Evolutionary conservation across 2,797 vertebrate genomes (phyloP).

Genomic region (Astyanax mexicanus): DNA sequence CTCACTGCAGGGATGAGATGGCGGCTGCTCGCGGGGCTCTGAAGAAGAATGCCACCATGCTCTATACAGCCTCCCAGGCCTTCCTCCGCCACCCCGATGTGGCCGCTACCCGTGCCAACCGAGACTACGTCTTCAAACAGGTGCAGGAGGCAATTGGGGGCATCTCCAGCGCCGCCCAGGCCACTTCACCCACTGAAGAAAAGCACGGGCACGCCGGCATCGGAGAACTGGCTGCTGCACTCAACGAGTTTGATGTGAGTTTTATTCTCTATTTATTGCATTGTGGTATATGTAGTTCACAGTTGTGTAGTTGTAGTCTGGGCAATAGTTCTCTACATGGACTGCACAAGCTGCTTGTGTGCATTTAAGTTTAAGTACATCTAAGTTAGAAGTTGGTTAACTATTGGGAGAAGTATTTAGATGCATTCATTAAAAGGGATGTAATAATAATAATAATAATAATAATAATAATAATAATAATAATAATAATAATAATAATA

Average conservation of each 20-base stretch:
- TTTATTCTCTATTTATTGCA: too few relatives aligned
- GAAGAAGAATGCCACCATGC: slow-evolving; percentile 98
- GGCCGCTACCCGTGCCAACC: slow-evolving; percentile 94
- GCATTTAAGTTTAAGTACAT: too few relatives aligned
- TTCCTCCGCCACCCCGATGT: slow-evolving; percentile 97
- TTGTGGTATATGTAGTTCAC: too few relatives aligned
- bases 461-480: too few relatives aligned
- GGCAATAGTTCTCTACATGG: too few relatives aligned
- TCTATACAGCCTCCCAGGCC: slow-evolving; percentile 97
- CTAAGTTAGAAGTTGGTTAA: too few relatives aligned
- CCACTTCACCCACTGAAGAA: slow-evolving; percentile 93
- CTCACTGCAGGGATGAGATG: slow-evolving; percentile 98
- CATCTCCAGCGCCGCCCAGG: slow-evolving; percentile 96
- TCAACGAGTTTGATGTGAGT: slow-evolving; percentile 99
- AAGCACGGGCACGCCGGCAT: slow-evolving; percentile 96
- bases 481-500: too few relatives aligned
- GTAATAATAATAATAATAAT: too few relatives aligned
- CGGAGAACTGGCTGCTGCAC: slow-evolving; percentile 93
- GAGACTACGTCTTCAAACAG: slow-evolving; percentile 98
- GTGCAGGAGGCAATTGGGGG: slow-evolving; percentile 98
- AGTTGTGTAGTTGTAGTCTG: too few relatives aligned
- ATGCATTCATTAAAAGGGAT: too few relatives aligned
- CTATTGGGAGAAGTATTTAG: too few relatives aligned
- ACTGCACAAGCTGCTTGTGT: too few relatives aligned
- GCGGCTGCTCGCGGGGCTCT: slow-evolving; percentile 94